Evolutionary conservation across 2,888 invertebrate genomes (phyloP).

Genomic region (Sphecodes monilicornis): DNA sequence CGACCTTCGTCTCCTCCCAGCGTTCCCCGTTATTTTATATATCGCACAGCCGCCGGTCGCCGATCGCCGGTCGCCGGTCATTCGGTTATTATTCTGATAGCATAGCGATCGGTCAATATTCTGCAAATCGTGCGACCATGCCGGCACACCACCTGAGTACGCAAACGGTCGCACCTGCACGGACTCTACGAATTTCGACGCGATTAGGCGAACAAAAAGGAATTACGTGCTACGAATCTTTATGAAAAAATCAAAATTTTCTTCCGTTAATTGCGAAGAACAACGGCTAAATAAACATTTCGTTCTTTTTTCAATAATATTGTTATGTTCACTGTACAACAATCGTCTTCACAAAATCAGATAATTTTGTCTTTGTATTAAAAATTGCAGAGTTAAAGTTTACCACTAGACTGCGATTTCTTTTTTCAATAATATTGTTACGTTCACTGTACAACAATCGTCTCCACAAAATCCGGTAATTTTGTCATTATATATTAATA

Average conservation of each 20-base stretch:
- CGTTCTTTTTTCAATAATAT: not conserved
- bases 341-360: no score
- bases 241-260: no score
- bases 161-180: slow-evolving; percentile 45
- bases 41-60: slow-evolving; percentile 35
- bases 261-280: no score
- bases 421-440: no score
- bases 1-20: slow-evolving; percentile 65
- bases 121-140: slow-evolving; percentile 60
- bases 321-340: no score
- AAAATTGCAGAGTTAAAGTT: no score
- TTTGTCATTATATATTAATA: no score
- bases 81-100: slow-evolving; percentile 65
- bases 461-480: no score
- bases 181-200: slow-evolving; percentile 55
- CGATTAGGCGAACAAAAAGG: not conserved
- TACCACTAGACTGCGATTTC: no score
- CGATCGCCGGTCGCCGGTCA: slow-evolving; percentile 25
- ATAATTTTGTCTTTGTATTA: no score
- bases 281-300: no score
- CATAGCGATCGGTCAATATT: slow-evolving; percentile 62
- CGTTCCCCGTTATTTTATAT: slow-evolving; percentile 66
- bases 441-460: no score
- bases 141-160: slow-evolving; percentile 56
- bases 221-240: not conserved